phyloP scores from a whole-genome alignment of 2,113 vertebrate species.

The Fukomys damarensis region DNA sequence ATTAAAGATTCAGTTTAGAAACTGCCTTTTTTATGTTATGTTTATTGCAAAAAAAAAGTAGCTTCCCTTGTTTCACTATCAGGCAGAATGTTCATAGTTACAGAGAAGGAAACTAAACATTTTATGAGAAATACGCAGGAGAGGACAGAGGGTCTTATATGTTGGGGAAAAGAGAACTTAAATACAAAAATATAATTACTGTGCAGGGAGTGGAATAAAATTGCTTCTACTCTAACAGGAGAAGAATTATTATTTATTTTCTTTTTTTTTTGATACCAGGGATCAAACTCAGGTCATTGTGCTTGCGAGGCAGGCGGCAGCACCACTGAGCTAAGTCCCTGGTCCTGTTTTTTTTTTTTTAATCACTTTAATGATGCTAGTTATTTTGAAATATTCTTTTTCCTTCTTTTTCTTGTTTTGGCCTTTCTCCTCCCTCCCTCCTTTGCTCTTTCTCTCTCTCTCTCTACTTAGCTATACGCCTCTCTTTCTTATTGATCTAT shows the following conservation, averaged over 20 bases:
- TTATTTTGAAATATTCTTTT: background rate
- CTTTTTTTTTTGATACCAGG: too few relatives aligned
- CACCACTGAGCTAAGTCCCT: too few relatives aligned
- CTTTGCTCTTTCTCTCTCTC: rapidly evolving
- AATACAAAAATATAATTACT: background rate
- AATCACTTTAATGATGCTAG: background rate
- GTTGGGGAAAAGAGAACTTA: background rate
- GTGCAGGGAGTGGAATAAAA: background rate
- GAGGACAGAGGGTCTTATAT: background rate
- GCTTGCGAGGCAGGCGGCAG: too few relatives aligned
- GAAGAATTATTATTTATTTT: too few relatives aligned
- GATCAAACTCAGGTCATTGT: too few relatives aligned
- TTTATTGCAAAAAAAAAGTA: background rate
- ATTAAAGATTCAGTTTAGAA: background rate
- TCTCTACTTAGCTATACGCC: background rate
- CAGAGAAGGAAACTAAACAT: background rate
- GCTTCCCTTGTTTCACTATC: background rate
- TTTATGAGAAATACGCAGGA: background rate
- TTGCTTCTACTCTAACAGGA: background rate
- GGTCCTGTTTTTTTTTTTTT: too few relatives aligned
- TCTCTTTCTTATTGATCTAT: background rate
- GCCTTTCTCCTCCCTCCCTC: background rate
- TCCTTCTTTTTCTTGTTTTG: rapidly evolving
- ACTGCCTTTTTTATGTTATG: background rate
- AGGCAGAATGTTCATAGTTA: background rate